These are phyloP conservation scores for Drosophila chauvacae DNA, from an alignment of 1,140 invertebrate genomes.

Conservation along the genomic window DNA sequence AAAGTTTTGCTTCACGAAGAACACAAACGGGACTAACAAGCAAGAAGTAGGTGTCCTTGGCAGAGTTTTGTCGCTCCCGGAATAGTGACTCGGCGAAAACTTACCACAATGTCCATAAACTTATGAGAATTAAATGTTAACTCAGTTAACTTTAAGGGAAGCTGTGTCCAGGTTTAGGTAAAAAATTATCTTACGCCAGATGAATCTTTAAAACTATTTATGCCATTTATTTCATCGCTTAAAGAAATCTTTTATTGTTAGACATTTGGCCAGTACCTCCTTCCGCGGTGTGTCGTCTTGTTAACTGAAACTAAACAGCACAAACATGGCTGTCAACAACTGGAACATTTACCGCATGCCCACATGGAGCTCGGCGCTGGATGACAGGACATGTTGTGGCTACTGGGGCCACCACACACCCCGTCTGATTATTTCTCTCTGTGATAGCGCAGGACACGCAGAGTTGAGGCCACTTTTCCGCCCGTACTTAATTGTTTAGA, in stretches of 20 bases:
- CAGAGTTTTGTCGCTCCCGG: slow-evolving; percentile 55
- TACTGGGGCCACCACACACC: slow-evolving; percentile 58
- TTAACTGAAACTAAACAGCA: slow-evolving; percentile 81
- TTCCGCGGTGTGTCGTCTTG: slow-evolving; percentile 18
- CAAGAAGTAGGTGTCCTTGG: slow-evolving; percentile 48
- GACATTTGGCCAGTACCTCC: slow-evolving; percentile 13
- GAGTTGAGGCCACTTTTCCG: not conserved
- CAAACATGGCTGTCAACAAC: slow-evolving; percentile 79
- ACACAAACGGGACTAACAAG: slow-evolving; percentile 30
- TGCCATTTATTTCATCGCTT: slow-evolving; percentile 11
- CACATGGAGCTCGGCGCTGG: slow-evolving; percentile 67
- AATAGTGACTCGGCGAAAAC: slow-evolving; percentile 41
- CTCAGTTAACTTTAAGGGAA: not conserved
- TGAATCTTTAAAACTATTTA: too few relatives aligned
- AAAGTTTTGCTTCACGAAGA: slow-evolving; percentile 65
- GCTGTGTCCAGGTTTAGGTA: not conserved
- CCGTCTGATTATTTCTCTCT: not conserved
- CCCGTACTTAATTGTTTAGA: slow-evolving; percentile 63
- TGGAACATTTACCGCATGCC: slow-evolving; percentile 81
- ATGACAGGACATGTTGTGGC: slow-evolving; percentile 80
- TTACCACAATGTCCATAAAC: slow-evolving; percentile 41
- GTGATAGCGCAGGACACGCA: slow-evolving; percentile 41
- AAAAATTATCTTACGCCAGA: not conserved
- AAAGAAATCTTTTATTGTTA: not conserved
- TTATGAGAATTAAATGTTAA: slow-evolving; percentile 31